A percentile compares a stretch with the other conserved stretches of the same genome.
These are phyloP conservation scores for Calameuta filiformis DNA, from an alignment of 2,888 invertebrate species.

Conservation along the genomic window DNA sequence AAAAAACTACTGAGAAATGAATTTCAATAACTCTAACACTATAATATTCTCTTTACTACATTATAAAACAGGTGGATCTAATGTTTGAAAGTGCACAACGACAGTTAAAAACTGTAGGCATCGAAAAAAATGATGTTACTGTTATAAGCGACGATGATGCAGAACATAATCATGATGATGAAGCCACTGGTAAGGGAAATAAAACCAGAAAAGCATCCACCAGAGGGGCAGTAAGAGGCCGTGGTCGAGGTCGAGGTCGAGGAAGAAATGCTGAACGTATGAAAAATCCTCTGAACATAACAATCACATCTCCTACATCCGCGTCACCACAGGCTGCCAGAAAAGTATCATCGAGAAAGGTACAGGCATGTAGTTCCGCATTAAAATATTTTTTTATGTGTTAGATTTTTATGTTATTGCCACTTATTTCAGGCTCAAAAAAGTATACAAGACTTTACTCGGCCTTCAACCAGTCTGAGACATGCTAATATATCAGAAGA, in stretches of 20 bases:
- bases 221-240: neutral
- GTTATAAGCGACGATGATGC: neutral
- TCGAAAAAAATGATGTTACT: neutral
- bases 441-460: neutral
- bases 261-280: conserved; percentile 10
- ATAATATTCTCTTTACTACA: neutral
- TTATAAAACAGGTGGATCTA: neutral
- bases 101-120: neutral
- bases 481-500: neutral
- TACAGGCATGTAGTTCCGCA: neutral
- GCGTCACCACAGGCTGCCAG: neutral
- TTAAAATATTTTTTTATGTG: neutral
- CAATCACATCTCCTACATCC: neutral
- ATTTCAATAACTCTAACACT: neutral
- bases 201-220: neutral
- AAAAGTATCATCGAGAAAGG: neutral
- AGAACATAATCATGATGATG: neutral
- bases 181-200: neutral
- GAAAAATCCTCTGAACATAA: neutral
- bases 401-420: neutral
- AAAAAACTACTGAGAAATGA: neutral
- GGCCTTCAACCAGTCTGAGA: neutral
- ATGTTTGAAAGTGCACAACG: neutral
- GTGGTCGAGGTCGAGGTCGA: conserved; percentile 9
- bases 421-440: neutral